These are phyloP conservation scores for Diplodus puntazzo DNA, from an alignment of 2,797 vertebrate species.

Conservation along the genomic window DNA sequence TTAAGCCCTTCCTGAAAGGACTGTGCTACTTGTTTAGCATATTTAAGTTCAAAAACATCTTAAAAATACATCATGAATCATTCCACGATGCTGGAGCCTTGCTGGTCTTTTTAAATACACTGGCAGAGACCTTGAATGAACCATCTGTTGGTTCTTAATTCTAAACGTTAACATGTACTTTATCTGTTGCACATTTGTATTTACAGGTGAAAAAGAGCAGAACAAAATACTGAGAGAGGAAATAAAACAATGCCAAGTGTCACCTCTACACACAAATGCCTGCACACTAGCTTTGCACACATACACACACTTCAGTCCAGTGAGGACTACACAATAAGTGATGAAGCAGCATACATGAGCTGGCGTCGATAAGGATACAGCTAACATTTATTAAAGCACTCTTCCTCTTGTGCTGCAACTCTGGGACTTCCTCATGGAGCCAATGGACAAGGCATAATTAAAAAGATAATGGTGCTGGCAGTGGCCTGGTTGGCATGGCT, in stretches of 20 bases:
- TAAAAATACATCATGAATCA: too few species aligned
- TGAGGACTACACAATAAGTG: slow-evolving; percentile 39
- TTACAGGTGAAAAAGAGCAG: slow-evolving; percentile 5
- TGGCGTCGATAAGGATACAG: slow-evolving; percentile 47
- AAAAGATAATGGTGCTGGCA: slow-evolving; percentile 64
- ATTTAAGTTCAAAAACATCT: too few species aligned
- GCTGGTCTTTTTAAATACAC: too few species aligned
- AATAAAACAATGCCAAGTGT: slow-evolving; percentile 3
- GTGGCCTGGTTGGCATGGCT: slow-evolving; percentile 37
- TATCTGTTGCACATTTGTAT: not conserved
- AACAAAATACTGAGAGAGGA: not conserved
- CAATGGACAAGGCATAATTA: slow-evolving; percentile 63
- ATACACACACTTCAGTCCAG: slow-evolving; percentile 34
- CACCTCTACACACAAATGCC: slow-evolving; percentile 5
- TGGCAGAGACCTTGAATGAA: too few species aligned
- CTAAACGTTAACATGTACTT: not conserved
- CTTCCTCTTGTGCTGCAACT: slow-evolving; percentile 42
- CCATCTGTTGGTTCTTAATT: not conserved
- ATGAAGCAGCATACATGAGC: slow-evolving; percentile 58
- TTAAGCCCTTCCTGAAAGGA: too few species aligned
- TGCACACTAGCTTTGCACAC: not conserved
- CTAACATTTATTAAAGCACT: slow-evolving; percentile 60
- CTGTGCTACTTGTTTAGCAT: too few species aligned
- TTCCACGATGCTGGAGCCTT: too few species aligned
- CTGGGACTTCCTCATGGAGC: slow-evolving; percentile 45